phyloP scores from a whole-genome alignment of 2,113 vertebrate genomes.

The Vimba vimba region DNA sequence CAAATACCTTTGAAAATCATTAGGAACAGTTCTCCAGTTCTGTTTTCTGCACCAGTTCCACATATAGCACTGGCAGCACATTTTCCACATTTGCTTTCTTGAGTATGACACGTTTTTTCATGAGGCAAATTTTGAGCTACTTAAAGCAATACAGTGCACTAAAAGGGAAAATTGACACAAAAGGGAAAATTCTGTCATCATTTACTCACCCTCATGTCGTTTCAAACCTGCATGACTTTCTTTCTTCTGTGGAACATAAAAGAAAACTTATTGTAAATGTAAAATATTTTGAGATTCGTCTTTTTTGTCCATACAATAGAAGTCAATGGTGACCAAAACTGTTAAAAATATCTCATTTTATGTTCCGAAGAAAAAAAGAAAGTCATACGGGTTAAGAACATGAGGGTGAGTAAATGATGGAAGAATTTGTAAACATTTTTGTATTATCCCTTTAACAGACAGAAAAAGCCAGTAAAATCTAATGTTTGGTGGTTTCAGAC shows the following conservation, averaged over 20 bases:
- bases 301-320: neutral
- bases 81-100: conserved; percentile 46
- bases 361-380: neutral
- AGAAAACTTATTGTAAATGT: neutral
- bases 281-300: neutral
- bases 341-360: neutral
- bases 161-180: neutral
- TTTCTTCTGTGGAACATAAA: neutral
- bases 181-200: neutral
- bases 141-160: neutral
- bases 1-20: conserved; percentile 20
- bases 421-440: neutral
- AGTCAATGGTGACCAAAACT: neutral
- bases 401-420: neutral
- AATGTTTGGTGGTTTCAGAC: neutral
- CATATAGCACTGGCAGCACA: conserved; percentile 37
- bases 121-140: neutral
- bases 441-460: conserved; percentile 1
- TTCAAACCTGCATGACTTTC: neutral
- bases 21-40: neutral
- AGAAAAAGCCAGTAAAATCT: neutral
- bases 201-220: neutral
- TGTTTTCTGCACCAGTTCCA: conserved; percentile 9
- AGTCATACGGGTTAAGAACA: neutral
- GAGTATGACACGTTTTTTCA: conserved; percentile 31